Base-by-base conservation (phyloP, 2,113 vertebrate genomes). In the Labrus mixtus region DNA sequence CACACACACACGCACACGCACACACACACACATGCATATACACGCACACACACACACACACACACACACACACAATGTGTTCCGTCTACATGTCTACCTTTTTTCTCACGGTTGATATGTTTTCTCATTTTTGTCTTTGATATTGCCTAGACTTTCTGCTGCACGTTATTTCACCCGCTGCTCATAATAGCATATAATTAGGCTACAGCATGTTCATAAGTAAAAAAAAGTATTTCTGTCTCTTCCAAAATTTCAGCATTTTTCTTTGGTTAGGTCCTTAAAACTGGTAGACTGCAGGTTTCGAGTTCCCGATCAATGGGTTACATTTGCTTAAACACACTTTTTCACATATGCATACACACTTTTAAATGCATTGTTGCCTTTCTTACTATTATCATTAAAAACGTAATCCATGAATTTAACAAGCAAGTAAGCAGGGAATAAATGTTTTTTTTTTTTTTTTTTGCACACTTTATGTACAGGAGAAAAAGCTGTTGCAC, bases 11-110 rank as follows among this genome's bases (percentile, higher is more conserved):
- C 58, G 4, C 13, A 45, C 73, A 51, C 65, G 22, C 66, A 65
- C 9, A 45, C 61, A 45, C 60, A 29, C 25, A 12, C 66, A 71
- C 43, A 25, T 15, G 22, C 60, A 45, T 13, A 45, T 6, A 6
- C 29, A 4, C 6, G 41, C 68, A 23, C 73, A 10, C 12, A 48
- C 68, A 23, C 70, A 10, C 12, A 3, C 25, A 50, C 68, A 43
- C 71, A 56, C 63, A 57, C 70, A 68, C 66, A 37, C 86, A 73
- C 72, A 61, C 84, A 82, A 84, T 86, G 73, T 87, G 82, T 76
- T 90, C 57, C 45, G 78, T 88, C 79, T 83, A 55, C 67, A 48
- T 23, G 80, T 88, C 79, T 83, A 55, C 67, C 48, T 23, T 60
- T 57, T 62, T 78, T 80, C 79, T 80, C 81, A 79, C 69, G 45